Evolutionary conservation across 2,113 vertebrate genomes (phyloP).

Genomic region (Solea senegalensis): DNA sequence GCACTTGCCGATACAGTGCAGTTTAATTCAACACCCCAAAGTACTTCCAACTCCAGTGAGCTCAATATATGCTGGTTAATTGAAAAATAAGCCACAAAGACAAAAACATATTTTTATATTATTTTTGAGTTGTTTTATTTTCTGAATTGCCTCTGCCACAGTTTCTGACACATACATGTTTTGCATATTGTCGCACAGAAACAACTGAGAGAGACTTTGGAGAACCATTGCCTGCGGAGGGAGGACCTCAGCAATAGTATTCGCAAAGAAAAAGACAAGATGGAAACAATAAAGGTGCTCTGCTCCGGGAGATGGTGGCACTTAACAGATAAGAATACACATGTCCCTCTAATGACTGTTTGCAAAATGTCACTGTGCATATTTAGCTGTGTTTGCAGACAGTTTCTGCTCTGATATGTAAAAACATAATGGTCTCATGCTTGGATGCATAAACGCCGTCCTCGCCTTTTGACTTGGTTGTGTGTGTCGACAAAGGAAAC

Average conservation of each 20-base stretch:
- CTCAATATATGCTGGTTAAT: no score
- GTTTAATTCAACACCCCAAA: no score
- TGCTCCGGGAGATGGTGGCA: conserved; percentile 28
- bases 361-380: conserved; percentile 42
- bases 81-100: no score
- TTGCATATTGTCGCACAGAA: conserved; percentile 69
- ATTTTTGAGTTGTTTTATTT: no score
- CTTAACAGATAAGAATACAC: conserved; percentile 64
- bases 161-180: neutral
- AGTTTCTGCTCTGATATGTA: conserved; percentile 45
- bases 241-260: conserved; percentile 75
- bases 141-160: no score
- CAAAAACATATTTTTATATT: no score
- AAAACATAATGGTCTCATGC: conserved; percentile 16
- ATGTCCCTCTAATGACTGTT: conserved; percentile 56
- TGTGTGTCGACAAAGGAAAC: neutral
- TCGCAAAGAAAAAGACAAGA: conserved; percentile 71
- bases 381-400: conserved; percentile 48
- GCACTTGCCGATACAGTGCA: no score
- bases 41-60: no score
- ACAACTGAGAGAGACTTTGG: conserved; percentile 79
- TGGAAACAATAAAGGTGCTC: conserved; percentile 82
- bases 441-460: conserved; percentile 1
- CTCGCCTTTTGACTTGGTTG: conserved; percentile 10
- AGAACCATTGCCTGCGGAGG: conserved; percentile 67